Evolutionary conservation across 2,113 vertebrate species (phyloP), one percentile per base, ranked within the genome.

Genomic region (Dipodomys stephensi): DNA sequence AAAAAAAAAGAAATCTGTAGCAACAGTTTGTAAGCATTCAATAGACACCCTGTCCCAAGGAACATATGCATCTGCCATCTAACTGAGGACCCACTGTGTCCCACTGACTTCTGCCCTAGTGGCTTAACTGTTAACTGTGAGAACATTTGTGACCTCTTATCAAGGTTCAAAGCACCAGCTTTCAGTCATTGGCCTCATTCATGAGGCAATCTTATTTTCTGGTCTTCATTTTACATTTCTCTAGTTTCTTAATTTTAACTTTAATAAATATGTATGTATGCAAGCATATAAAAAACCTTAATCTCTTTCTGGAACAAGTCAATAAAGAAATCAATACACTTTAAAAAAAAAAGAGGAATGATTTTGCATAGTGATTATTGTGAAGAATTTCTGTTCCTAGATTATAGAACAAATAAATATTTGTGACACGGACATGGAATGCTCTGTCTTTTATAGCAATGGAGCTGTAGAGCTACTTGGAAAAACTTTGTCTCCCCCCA

Each of bases 401-500:
- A 62, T 30, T 28, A 18, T 80, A 81, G 87, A 62, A 87, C 84
- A 35, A 35, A 35, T 35, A 35, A 35, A 35, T 35, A 57, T 53
- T 53, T 78, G 80, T 86, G 60, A 64, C 44, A 57, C 20, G 57
- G 46, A 30, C 0, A 2, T 62, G n/a, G 39, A 11, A 15, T 57
- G 9, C 22, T 92, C 69, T 89, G 74, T 39, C 90, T 93, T 87
- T 81, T 10, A 0, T 39, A 35, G 49, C n/a, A 39, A 53, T 49
- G 25, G 22, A 30, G 95, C 67, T 39, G 1, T 0, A 1, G 9
- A 69, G 82, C 74, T 90, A 35, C 79, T 93, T 44, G 46, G 85
- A 74, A 85, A 96, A 97, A 78, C 94, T 95, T 32, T 93, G 95
- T 96, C 90, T 96, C 90, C 90, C 94, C 94, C 90, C 95, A 96